Evolutionary conservation across 2,888 invertebrate genomes (phyloP).

Genomic region (Saturnia japonica): DNA sequence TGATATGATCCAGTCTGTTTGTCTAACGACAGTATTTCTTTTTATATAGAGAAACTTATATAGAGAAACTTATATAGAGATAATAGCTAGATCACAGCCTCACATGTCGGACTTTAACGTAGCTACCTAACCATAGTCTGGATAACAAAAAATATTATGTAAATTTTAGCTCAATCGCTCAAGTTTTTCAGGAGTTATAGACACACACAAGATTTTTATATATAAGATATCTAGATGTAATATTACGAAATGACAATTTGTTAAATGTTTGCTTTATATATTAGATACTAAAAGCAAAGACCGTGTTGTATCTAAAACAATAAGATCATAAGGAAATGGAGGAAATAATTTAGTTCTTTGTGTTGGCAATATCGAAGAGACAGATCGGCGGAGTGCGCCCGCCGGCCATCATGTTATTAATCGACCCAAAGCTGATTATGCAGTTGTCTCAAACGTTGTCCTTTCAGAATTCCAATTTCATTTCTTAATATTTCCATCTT

Average conservation of each 20-base stretch:
- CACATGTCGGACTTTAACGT: too few relatives aligned
- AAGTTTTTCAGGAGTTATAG: too few relatives aligned
- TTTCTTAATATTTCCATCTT: constrained; percentile 29
- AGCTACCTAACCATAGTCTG: too few relatives aligned
- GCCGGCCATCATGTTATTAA: constrained; percentile 72
- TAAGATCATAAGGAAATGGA: constrained; percentile 66
- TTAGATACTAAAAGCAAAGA: constrained; percentile 35
- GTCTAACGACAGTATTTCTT: too few relatives aligned
- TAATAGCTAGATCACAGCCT: too few relatives aligned
- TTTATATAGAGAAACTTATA: too few relatives aligned
- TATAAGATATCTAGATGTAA: too few relatives aligned
- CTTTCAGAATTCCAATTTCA: constrained; percentile 57
- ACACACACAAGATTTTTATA: too few relatives aligned
- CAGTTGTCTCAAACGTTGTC: constrained; percentile 61
- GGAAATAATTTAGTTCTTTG: constrained; percentile 79
- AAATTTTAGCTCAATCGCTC: too few relatives aligned
- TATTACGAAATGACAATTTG: background rate
- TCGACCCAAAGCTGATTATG: constrained; percentile 78
- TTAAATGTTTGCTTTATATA: constrained; percentile 15
- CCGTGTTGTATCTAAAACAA: constrained; percentile 64
- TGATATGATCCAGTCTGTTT: too few relatives aligned
- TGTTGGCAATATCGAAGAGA: constrained; percentile 69
- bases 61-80: too few relatives aligned
- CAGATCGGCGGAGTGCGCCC: constrained; percentile 48
- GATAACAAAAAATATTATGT: too few relatives aligned